Conservation (phyloP, 1,140 invertebrate species). For the Tetragonula clypearis region DNA sequence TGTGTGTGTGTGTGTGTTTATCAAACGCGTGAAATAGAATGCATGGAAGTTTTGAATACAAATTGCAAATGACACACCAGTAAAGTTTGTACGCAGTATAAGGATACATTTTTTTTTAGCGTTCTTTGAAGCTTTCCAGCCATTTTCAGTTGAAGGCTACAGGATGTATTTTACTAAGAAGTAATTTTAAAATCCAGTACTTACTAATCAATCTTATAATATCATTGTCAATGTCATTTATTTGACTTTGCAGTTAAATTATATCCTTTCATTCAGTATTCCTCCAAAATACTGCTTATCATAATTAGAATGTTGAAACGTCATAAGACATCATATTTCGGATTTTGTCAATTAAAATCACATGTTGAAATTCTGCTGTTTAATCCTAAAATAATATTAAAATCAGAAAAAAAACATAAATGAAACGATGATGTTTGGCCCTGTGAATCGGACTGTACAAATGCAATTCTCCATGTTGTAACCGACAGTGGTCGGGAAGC, state of each 20-base stretch:
- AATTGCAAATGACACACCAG: slow-evolving; percentile 4
- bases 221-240: neutral
- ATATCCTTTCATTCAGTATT: neutral
- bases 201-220: neutral
- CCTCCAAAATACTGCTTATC: neutral
- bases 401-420: neutral
- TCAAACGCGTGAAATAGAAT: neutral
- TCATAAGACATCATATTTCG: too few species aligned
- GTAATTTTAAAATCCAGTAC: neutral
- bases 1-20: too few species aligned
- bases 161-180: neutral
- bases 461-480: neutral
- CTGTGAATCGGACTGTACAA: neutral
- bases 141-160: neutral
- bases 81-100: neutral
- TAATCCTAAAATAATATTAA: too few species aligned
- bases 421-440: neutral
- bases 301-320: too few species aligned
- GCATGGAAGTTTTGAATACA: slow-evolving; percentile 32
- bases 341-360: too few species aligned
- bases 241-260: neutral
- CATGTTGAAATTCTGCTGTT: too few species aligned
- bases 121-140: neutral
- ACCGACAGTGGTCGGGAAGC: neutral
- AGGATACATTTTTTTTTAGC: slow-evolving; percentile 17